A percentile compares a stretch with the other conserved stretches of the same genome.
Evolutionary conservation across 2,113 vertebrate genomes (phyloP).

Genomic region (Piprites chloris): DNA sequence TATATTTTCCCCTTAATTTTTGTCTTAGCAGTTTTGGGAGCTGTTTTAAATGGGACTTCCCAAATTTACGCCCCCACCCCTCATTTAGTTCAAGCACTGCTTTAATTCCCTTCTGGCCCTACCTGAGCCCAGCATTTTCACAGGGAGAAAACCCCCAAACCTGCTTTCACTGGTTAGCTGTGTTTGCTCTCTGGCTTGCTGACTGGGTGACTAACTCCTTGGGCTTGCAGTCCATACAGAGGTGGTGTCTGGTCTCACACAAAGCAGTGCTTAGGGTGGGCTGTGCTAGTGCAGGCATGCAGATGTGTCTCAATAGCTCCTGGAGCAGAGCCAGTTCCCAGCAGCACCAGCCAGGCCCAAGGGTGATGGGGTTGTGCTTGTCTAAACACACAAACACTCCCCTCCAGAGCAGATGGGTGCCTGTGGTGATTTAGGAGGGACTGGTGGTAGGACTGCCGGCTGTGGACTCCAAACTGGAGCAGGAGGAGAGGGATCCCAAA

Average conservation of each 20-base stretch:
- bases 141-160: neutral
- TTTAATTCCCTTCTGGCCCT: neutral
- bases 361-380: neutral
- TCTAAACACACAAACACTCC: neutral
- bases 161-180: neutral
- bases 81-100: neutral
- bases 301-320: neutral
- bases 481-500: neutral
- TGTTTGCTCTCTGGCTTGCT: neutral
- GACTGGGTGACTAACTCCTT: neutral
- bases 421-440: neutral
- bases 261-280: neutral
- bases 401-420: neutral
- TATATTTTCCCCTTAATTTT: neutral
- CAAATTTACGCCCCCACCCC: neutral
- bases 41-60: neutral
- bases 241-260: neutral
- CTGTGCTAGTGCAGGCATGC: neutral
- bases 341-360: neutral
- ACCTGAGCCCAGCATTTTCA: neutral
- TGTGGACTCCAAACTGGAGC: accelerated
- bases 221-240: neutral
- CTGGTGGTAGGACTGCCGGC: neutral
- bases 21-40: neutral
- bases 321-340: neutral